Evolutionary conservation across 2,797 vertebrate species (phyloP).

Genomic region (Bradypodion pumilum): DNA sequence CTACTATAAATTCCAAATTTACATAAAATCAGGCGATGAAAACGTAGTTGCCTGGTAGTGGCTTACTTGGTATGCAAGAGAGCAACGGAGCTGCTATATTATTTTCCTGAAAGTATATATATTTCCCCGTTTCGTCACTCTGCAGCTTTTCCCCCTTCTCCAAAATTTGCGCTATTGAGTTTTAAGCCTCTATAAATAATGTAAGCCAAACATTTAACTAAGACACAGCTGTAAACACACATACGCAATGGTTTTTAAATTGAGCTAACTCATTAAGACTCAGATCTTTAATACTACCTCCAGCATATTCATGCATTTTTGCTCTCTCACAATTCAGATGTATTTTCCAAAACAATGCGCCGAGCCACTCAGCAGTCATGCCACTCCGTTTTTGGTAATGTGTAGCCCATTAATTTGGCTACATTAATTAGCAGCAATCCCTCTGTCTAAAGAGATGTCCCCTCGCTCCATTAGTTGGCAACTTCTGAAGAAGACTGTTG

Average conservation of each 20-base stretch:
- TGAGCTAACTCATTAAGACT: conserved; percentile 12
- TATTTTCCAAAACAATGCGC: background rate
- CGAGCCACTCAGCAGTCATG: background rate
- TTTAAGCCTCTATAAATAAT: conserved; percentile 35
- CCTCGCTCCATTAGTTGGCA: background rate
- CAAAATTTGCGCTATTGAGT: background rate
- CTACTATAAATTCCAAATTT: background rate
- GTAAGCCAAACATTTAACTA: conserved; percentile 21
- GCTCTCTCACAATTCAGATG: background rate
- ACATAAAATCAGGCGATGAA: background rate
- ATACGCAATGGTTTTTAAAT: conserved; percentile 16
- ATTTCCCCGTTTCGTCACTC: conserved; percentile 23
- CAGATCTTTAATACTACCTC: conserved; percentile 10
- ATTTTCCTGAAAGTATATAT: conserved; percentile 29
- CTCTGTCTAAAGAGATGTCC: background rate
- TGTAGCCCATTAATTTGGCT: background rate
- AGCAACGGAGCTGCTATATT: conserved; percentile 38
- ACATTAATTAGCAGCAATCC: background rate
- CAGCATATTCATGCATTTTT: conserved; percentile 30
- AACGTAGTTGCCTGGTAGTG: conserved; percentile 16
- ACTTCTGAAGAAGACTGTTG: background rate
- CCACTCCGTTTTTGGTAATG: background rate
- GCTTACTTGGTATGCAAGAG: conserved; percentile 40
- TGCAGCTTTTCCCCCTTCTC: background rate
- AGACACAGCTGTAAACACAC: conserved; percentile 21